Conservation (phyloP, 1,140 invertebrate species). For the Bombus fervidus region DNA sequence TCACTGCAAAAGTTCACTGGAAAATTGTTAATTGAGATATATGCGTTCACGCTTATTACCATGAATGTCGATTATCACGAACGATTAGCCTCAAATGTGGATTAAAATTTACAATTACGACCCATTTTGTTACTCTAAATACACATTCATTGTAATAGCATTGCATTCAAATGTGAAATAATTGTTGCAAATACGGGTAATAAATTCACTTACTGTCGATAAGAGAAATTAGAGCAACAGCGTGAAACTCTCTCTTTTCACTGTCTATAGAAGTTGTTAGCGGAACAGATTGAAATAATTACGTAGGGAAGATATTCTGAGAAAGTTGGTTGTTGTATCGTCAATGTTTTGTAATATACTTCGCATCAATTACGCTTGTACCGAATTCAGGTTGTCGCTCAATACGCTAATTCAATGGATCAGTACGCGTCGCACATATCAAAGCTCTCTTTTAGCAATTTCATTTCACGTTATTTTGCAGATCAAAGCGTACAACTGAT, state of each 20-base stretch:
- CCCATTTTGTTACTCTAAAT: neutral
- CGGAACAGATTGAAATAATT: neutral
- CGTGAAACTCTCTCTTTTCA: neutral
- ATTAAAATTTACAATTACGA: slow-evolving; percentile 5
- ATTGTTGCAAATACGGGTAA: neutral
- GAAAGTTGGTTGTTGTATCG: neutral
- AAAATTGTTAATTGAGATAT: neutral
- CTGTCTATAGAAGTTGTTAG: no score
- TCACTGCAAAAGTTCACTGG: neutral
- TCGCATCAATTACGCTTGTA: neutral
- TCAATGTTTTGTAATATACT: neutral
- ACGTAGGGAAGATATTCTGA: neutral
- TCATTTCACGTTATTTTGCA: slow-evolving; percentile 28
- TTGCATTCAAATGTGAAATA: neutral
- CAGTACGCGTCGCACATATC: neutral
- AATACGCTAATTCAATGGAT: slow-evolving; percentile 14
- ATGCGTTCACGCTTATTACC: neutral
- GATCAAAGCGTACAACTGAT: slow-evolving; percentile 21
- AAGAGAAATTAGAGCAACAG: neutral
- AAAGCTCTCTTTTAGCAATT: slow-evolving; percentile 27
- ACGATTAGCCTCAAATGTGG: neutral
- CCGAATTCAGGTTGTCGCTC: neutral
- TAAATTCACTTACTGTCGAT: neutral
- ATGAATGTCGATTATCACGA: neutral
- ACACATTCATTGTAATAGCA: neutral